Base-by-base conservation (phyloP, 1,140 invertebrate genomes). In the Trigoniulus corallinus region DNA sequence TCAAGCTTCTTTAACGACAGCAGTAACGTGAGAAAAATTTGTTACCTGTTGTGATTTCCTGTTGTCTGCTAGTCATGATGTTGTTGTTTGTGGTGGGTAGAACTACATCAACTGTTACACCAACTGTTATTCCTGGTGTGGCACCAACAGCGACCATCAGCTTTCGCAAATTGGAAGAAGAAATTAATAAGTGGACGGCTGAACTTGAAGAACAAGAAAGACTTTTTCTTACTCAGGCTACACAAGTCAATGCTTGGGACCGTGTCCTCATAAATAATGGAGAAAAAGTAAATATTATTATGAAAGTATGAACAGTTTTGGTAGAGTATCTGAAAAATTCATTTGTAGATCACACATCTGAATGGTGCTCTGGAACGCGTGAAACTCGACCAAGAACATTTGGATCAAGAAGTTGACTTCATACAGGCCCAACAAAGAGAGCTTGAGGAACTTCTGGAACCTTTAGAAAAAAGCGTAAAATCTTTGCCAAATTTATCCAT, bases 381-480 rank as follows among this genome's bases (percentile, higher is more conserved):
- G 0, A 89, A 91, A 68, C 72, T 80, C 23, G 86, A 95, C 59
- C 91, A 96, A 58, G 78, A 86, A 57, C 78, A 85, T 53, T 65
- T 96, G 18, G 88, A 95, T 61, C 82, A 91, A 54, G 89, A 95
- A 62, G 65, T 96, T n/a, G 88, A 96, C 65, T 95, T 94, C 64
- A 83, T 96, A 48, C 72, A 85, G 52, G 80, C 83, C 0, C 91
- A 96, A 61, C 91, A 96, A 65, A 80, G 82, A 56, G 92, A 97
- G 63, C 65, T 96, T 2, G 87, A 94, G 64, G 85, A 92, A 53
- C 72, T 88, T 27, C 70, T 96, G 13, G 70, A 73, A 1, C 88
- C 88, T 0, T 66, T 96, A 29, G 89, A 96, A 67, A 82, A 82
- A 56, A 62, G 64, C 20, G 58, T 72, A 0, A 82, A 87, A 59